Conservation (phyloP, 37 sponge, comb jelly and placozoan species). For the Halisarca cf. caerulea region DNA sequence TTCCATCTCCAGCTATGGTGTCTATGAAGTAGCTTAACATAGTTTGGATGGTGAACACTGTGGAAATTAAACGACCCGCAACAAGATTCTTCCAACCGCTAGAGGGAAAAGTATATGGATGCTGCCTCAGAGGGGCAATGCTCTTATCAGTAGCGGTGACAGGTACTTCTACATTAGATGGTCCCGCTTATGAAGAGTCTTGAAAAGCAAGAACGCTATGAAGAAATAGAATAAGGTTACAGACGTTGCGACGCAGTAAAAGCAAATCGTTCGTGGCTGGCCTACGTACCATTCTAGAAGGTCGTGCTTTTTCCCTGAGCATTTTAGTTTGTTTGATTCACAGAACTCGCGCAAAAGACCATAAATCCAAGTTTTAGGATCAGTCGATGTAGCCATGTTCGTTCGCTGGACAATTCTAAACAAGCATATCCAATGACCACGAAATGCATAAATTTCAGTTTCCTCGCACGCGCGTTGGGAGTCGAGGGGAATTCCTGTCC, state of each 20-base stretch:
- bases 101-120: slow-evolving; percentile 11
- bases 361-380: slow-evolving; percentile 7
- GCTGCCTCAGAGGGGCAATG: too few relatives aligned
- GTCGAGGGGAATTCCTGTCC: slow-evolving; percentile 3
- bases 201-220: too few relatives aligned
- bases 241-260: background rate
- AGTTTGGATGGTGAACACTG: slow-evolving; percentile 17
- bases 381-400: background rate
- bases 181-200: too few relatives aligned
- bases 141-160: too few relatives aligned
- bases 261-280: background rate
- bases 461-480: background rate
- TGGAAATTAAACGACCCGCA: slow-evolving; percentile 17
- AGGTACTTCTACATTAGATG: too few relatives aligned
- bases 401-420: background rate
- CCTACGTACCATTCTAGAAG: background rate
- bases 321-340: slow-evolving; percentile 1
- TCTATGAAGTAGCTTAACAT: slow-evolving; percentile 22
- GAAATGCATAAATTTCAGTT: background rate
- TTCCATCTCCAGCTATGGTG: slow-evolving; percentile 28
- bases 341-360: slow-evolving; percentile 22
- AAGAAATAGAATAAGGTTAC: too few relatives aligned
- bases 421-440: too few relatives aligned
- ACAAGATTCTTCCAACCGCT: slow-evolving; percentile 22
- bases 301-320: slow-evolving; percentile 3